Evolutionary conservation across 1,140 invertebrate genomes (phyloP).

Genomic region (Sogatella furcifera): DNA sequence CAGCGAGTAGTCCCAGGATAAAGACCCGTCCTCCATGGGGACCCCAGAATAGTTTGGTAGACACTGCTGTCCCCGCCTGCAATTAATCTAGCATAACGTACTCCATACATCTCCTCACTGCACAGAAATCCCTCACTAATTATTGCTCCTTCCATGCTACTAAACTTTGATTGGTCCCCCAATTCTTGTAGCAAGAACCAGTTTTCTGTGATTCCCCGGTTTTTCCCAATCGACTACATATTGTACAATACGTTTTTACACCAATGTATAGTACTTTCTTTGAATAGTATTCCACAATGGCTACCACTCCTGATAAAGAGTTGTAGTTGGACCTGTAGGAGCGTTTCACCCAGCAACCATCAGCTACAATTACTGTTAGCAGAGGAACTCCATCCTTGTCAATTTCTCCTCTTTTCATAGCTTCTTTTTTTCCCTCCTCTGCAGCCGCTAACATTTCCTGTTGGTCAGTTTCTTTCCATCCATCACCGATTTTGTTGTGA

Average conservation of each 20-base stretch:
- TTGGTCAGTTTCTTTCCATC: conserved; percentile 18
- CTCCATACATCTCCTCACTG: conserved; percentile 25
- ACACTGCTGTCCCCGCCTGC: conserved; percentile 29
- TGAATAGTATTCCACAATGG: conserved; percentile 16
- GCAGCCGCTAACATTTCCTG: conserved; percentile 27
- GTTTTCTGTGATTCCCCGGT: neutral
- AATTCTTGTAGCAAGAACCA: conserved; percentile 25
- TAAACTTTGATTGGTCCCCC: conserved; percentile 24
- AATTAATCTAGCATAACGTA: conserved; percentile 26
- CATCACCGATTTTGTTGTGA: conserved; percentile 15
- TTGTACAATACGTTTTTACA: conserved; percentile 9
- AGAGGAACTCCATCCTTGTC: neutral
- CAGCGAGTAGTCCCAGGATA: no score
- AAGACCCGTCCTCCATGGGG: no score
- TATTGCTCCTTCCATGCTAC: conserved; percentile 34
- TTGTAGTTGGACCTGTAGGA: conserved; percentile 17
- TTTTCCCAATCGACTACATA: conserved; percentile 11
- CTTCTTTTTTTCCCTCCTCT: conserved; percentile 21
- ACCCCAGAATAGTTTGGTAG: conserved; percentile 17
- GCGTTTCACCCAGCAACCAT: conserved; percentile 26
- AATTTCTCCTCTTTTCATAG: neutral
- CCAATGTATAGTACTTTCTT: conserved; percentile 26
- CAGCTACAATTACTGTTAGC: conserved; percentile 4
- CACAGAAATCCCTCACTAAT: conserved; percentile 32
- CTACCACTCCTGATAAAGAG: conserved; percentile 23